phyloP scores from a whole-genome alignment of 2,888 invertebrate genomes.

The Meiosimyza decipiens region DNA sequence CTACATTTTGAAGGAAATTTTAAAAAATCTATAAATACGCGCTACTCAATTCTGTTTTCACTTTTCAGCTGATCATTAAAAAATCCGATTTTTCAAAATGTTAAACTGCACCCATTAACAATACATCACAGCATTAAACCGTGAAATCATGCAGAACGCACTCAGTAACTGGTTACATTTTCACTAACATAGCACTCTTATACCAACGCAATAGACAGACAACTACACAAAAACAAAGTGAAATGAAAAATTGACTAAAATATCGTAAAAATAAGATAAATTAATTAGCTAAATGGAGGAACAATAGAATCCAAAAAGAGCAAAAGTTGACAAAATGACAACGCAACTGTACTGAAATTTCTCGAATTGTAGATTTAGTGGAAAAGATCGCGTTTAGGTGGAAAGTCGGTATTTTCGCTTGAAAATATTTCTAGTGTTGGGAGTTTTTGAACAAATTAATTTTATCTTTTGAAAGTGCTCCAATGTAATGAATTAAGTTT shows the following conservation, averaged over 20 bases:
- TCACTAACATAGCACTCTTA: not conserved
- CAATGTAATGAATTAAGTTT: too few species aligned
- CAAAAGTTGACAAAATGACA: not conserved
- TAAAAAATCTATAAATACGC: too few species aligned
- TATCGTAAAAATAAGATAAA: not conserved
- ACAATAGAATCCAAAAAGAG: not conserved
- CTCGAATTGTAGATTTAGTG: not conserved
- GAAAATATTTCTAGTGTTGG: too few species aligned
- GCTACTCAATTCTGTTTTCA: too few species aligned
- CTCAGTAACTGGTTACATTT: not conserved
- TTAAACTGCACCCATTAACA: slow-evolving; percentile 7
- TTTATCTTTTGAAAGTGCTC: too few species aligned
- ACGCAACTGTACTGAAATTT: not conserved
- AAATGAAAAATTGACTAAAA: not conserved
- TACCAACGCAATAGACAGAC: not conserved
- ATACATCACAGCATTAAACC: not conserved
- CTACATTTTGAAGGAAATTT: too few species aligned
- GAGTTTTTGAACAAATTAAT: too few species aligned
- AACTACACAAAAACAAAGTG: not conserved
- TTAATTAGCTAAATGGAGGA: slow-evolving; percentile 2
- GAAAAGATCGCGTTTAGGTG: too few species aligned
- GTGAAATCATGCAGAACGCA: slow-evolving; percentile 7
- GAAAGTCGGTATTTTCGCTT: too few species aligned
- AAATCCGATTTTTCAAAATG: not conserved
- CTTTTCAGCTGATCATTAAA: too few species aligned